Base-by-base conservation (phyloP, 2,797 vertebrate species). In the Pangasius mekongensis region DNA sequence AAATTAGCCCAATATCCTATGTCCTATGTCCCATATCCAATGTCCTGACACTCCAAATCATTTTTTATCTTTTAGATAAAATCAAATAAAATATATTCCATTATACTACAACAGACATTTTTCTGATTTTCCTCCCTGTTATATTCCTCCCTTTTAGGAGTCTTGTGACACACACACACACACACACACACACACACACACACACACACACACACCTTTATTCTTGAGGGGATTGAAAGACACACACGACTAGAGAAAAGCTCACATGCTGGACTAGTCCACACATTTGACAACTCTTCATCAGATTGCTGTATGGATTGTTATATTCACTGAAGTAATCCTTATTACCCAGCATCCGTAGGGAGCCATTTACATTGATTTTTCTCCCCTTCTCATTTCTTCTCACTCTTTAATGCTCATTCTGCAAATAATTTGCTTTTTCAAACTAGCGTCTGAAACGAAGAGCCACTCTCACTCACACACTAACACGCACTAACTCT, bases 321-420 rank as follows among this genome's bases (percentile, higher is more conserved):
- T 86, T 87, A 89, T 91, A 90, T 85, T 86, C 80, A 89, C 86
- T 91, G 87, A 89, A 91, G 88, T 89, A 90, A 82, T 82, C 80
- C 56, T 90, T 88, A 91, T 90, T 88, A 91, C 83, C 39, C 83
- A 39, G 20, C 58, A n/a, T 87, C 90, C 83, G 49, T 58, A 39
- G 83, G 87, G 89, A 92, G 83, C 87, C 87, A 90, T 90, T 91
- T 92, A 89, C 84, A 91, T 92, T 3, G 80, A 82, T 82, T 82
- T 90, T 73, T 88, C 73, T 84, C 77, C 33, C 47, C 73, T 83
- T 74, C 60, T 89, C 85, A 80, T 89, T 90, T 87, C 84, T 89
- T 88, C 62, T 87, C 89, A 85, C 88, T 87, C 87, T 90, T 90
- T 88, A 89, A 90, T 84, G 78, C 82, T 90, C 86, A 90, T 85